Evolutionary conservation across 2,113 vertebrate species (phyloP), one percentile per base, ranked within the genome.

Genomic region (Bujurquina vittata): DNA sequence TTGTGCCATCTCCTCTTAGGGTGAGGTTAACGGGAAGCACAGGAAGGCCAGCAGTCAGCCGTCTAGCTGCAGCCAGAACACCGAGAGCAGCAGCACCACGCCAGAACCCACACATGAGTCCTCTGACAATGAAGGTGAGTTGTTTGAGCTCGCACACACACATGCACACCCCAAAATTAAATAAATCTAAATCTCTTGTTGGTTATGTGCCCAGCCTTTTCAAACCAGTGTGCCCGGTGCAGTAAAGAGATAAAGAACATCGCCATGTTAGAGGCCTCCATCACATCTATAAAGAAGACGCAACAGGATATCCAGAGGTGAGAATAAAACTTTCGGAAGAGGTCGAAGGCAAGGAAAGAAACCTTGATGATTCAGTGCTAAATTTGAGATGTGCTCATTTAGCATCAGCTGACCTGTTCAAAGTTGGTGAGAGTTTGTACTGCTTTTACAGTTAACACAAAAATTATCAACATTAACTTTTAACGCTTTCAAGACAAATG

Each of bases 291-390:
- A 87, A 96, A 95, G 92, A 97, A 94, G 90, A 96, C 97, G 11
- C 98, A 99, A 92, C 96, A 97, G 87, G 97, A 99, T 74, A 98
- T 99, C 83, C 97, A 97, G 94, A 97, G 96, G 98, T 98, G 60
- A 95, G 61, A 8, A 72, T 5, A 37, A 59, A 5, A 23, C n/a
- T 29, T 5, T 23, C 14, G 14, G 14, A 46, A 46, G 14, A 46
- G 43, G 43, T 23, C 2, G n/a, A 22, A 23, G n/a, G 2, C n/a
- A 57, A 57, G 55, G 2, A 57, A 57, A 7, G n/a, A 23, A 57
- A 57, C 4, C 2, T 12, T 12, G 22, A 15, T 46, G 1, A 46
- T 46, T 15, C 43, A 15, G 4, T 12, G 22, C 11, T 12, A 12
- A 57, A 57, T 5, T 23, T 10, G 12, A 23, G 22, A n/a, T 11